Conservation (phyloP, 2,888 invertebrate species). For the Agrotis puta region DNA sequence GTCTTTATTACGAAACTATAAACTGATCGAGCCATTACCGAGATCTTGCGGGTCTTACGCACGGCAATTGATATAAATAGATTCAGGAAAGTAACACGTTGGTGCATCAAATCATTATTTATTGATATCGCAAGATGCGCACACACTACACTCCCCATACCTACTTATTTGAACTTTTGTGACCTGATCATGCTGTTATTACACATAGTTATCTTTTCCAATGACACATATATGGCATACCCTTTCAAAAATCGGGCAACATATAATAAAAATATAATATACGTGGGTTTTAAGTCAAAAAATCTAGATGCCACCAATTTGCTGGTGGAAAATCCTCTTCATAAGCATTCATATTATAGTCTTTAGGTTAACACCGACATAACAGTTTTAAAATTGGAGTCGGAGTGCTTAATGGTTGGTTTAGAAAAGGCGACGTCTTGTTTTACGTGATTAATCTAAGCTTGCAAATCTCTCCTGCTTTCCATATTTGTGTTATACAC, state of each 20-base stretch:
- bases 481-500: too few relatives aligned
- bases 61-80: not conserved
- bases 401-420: too few relatives aligned
- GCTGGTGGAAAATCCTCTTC: not conserved
- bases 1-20: too few relatives aligned
- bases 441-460: not conserved
- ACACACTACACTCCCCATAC: not conserved
- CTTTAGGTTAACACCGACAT: not conserved
- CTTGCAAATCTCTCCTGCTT: not conserved
- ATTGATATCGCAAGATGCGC: conserved; percentile 9
- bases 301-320: not conserved
- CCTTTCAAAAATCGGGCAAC: not conserved
- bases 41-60: too few relatives aligned
- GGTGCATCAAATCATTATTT: not conserved
- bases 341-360: not conserved
- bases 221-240: too few relatives aligned
- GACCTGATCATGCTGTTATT: conserved; percentile 16
- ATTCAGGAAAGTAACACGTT: not conserved
- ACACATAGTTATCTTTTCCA: not conserved
- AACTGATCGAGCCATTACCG: too few relatives aligned
- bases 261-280: too few relatives aligned
- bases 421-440: too few relatives aligned
- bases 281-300: not conserved
- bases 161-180: conserved; percentile 11
- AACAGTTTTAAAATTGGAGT: too few relatives aligned